A percentile compares a stretch with the other conserved stretches of the same genome.
Evolutionary conservation across 2,113 vertebrate genomes (phyloP).

Genomic region (Chrysemys picta): DNA sequence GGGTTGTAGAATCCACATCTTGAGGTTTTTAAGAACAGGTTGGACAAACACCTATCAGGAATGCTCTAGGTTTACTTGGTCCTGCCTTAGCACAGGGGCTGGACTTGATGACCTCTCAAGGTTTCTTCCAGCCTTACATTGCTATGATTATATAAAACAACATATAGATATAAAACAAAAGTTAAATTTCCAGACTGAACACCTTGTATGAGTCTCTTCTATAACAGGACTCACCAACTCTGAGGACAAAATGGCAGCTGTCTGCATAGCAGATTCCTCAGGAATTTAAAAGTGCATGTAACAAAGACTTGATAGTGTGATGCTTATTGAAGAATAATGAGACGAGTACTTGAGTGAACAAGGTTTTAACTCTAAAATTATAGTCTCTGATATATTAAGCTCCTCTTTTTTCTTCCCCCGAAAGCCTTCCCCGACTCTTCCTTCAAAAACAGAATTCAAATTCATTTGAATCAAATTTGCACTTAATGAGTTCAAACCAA

Average conservation of each 20-base stretch:
- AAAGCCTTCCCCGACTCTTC: not conserved
- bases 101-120: too few species aligned
- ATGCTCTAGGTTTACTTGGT: too few species aligned
- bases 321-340: not conserved
- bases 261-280: not conserved
- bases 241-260: not conserved
- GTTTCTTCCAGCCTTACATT: too few species aligned
- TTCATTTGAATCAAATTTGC: not conserved
- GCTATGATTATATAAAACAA: not conserved
- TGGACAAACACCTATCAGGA: too few species aligned
- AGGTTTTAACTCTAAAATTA: not conserved
- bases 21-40: too few species aligned
- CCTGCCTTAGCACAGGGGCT: too few species aligned
- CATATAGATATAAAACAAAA: not conserved
- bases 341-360: not conserved
- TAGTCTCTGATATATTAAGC: not conserved
- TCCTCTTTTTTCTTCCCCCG: not conserved
- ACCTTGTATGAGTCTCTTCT: not conserved
- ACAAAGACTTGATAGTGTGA: not conserved
- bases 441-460: slow-evolving; percentile 29
- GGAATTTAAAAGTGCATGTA: not conserved
- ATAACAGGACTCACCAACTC: not conserved
- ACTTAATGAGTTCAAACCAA: slow-evolving; percentile 35
- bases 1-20: too few species aligned
- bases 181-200: not conserved